phyloP scores from a whole-genome alignment of 30 jellyfish, hydroid and myxozoan species.

The Cassiopea andromeda region DNA sequence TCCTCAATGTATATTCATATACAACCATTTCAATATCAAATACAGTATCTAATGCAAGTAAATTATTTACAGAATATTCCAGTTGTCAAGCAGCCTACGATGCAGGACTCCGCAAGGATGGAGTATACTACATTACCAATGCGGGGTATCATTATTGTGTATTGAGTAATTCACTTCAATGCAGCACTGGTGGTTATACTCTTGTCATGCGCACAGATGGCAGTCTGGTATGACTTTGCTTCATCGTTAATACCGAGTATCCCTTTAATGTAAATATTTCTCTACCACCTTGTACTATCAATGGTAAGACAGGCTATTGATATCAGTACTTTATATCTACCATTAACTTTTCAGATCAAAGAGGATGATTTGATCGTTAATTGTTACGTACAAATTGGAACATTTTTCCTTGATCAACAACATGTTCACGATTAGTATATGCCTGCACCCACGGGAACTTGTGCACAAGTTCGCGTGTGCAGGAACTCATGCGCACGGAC shows the following conservation, averaged over 20 bases:
- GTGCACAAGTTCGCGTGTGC: no score
- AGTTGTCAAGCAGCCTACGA: slow-evolving; percentile 35
- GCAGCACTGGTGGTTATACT: slow-evolving; percentile 31
- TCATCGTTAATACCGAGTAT: background rate
- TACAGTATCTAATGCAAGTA: background rate
- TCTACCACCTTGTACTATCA: no score
- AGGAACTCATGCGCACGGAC: no score
- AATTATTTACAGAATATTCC: background rate
- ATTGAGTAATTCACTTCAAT: background rate
- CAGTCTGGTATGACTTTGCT: background rate
- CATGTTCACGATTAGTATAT: no score
- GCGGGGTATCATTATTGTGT: slow-evolving; percentile 40
- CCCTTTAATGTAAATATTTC: background rate
- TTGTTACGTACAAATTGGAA: no score
- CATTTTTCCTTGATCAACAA: no score
- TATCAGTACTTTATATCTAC: no score
- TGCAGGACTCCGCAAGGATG: slow-evolving; percentile 27
- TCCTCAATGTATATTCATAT: no score
- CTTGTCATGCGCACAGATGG: slow-evolving; percentile 38
- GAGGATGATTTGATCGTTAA: no score
- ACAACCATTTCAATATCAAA: background rate
- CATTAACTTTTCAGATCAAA: no score
- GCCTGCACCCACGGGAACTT: no score
- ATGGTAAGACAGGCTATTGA: no score
- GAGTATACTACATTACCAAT: background rate